Evolutionary conservation across 2,888 invertebrate species (phyloP), one percentile per base, ranked within the genome.

Genomic region (Ormyrus rosae): DNA sequence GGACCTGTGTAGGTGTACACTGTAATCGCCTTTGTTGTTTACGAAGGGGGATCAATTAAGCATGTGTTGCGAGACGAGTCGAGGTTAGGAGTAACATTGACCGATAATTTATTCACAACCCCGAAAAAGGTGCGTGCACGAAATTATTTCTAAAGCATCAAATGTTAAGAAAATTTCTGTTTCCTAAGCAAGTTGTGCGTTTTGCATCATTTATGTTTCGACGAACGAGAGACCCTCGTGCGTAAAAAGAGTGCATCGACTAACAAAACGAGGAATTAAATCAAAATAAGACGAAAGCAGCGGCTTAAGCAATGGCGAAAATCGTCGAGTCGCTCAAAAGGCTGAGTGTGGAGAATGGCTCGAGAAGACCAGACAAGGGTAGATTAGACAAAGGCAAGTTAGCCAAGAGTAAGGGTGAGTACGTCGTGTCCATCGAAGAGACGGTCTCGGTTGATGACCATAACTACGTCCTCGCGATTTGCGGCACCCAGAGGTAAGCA

Each of bases 381-480:
- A 84, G 73, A 53, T 13, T 65, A 6, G 80, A 77, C 60, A 82
- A 69, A 50, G 13, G 55, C 64, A 84, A 72, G 48, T 13, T 65
- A 10, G 46, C 65, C 2, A 82, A 75, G 45, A 56, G 68, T 67
- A 85, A 83, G 71, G 81, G 65, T 34, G 87, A 89, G 78, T 85
- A 88, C 60, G 81, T 69, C 2, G 81, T 85, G 79, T 88, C 80
- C 2, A 86, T 89, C 55, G 94, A 95, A 90, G 92, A 92, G 69
- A 91, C 92, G 0, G 91, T 93, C 53, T 92, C 93, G 0, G 84
- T 92, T 0, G 91, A 92, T 51, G 92, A 93, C 80, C 75, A 82
- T 19, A 82, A 80, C 46, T 95, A 95, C 85, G 91, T 95, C 71
- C 92, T 95, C 64, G 92, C 92, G 77, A 86, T 95, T 82, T 91